These are phyloP conservation scores for Protaetia brevitarsis DNA, from an alignment of 1,140 invertebrate species.

Conservation along the genomic window DNA sequence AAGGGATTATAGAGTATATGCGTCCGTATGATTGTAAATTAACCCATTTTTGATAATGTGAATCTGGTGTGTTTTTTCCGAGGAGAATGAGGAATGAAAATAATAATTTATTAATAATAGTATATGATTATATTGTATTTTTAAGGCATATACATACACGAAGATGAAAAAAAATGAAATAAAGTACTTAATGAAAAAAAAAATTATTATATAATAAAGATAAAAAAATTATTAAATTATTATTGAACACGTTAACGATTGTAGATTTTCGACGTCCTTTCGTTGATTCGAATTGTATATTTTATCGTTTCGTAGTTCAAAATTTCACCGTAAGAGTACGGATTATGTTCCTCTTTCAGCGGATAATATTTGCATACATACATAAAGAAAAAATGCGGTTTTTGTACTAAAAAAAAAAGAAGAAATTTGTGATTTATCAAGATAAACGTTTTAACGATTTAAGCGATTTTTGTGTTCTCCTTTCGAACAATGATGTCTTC, in stretches of 20 bases:
- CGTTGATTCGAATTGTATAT: not conserved
- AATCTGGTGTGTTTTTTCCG: too few species aligned
- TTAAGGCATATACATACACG: conserved; percentile 2
- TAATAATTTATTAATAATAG: too few species aligned
- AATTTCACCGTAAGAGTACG: conserved; percentile 44
- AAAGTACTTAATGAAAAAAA: not conserved
- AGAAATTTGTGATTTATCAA: too few species aligned
- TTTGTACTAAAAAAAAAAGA: too few species aligned
- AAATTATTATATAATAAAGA: not conserved
- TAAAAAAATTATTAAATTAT: not conserved
- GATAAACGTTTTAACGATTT: too few species aligned
- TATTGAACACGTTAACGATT: not conserved
- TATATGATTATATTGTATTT: too few species aligned
- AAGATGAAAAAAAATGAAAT: not conserved
- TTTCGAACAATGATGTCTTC: too few species aligned
- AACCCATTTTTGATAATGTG: not conserved
- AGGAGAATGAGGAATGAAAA: too few species aligned
- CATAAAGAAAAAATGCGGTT: not conserved
- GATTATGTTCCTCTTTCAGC: conserved; percentile 43
- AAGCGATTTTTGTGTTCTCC: too few species aligned
- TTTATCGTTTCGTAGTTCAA: conserved; percentile 30
- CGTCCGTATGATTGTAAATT: not conserved
- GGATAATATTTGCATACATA: too few species aligned
- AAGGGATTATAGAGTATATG: not conserved
- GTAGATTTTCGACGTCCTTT: conserved; percentile 5